A percentile compares a stretch with the other conserved stretches of the same genome.
Evolutionary conservation across 53 echinoderm and acorn worm genomes (phyloP).

Genomic region (Glandiceps talaboti): DNA sequence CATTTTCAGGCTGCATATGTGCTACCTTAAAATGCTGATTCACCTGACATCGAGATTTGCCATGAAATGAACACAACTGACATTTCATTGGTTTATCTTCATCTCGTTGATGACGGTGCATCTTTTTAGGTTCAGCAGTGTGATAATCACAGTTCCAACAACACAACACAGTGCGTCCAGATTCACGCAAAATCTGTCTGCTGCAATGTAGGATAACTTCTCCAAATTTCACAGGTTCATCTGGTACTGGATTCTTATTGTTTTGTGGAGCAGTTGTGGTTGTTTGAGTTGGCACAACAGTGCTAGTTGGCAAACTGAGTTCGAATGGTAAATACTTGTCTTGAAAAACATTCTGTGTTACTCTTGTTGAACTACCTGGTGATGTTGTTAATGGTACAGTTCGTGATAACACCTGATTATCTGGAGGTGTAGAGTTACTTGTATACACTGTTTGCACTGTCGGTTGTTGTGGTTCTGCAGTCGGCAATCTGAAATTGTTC

Average conservation of each 20-base stretch:
- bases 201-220: constrained; percentile 78
- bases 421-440: background rate
- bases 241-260: constrained; percentile 13
- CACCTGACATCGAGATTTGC: constrained; percentile 62
- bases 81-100: constrained; percentile 80
- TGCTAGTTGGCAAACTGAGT: constrained; percentile 22
- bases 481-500: background rate
- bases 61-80: constrained; percentile 74
- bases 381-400: background rate
- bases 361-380: background rate
- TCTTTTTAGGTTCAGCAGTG: constrained; percentile 96
- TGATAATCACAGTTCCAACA: constrained; percentile 98
- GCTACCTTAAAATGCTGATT: constrained; percentile 94
- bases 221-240: constrained; percentile 88
- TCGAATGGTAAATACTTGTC: constrained; percentile 91
- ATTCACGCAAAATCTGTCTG: constrained; percentile 87
- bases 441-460: background rate
- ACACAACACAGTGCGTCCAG: constrained; percentile 90
- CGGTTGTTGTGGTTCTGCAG: background rate
- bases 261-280: constrained; percentile 20
- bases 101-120: constrained; percentile 87
- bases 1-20: constrained; percentile 35
- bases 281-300: constrained; percentile 19
- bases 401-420: background rate
- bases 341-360: background rate